Base-by-base conservation (phyloP, 1,140 invertebrate species). In the Cryptotermes secundus region DNA sequence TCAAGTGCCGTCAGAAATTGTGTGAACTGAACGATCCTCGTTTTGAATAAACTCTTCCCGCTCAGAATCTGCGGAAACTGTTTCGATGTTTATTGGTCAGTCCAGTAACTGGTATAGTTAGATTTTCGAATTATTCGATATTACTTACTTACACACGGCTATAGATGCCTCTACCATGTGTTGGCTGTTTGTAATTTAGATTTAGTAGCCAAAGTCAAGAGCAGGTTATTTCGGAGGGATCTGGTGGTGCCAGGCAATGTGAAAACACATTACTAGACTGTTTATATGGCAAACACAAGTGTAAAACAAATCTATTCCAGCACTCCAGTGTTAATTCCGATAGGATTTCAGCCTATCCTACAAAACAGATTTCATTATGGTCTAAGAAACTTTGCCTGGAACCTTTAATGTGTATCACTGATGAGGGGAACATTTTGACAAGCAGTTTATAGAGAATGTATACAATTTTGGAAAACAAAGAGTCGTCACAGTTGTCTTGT, bases 261-360 rank as follows among this genome's bases (percentile, higher is more conserved):
- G 59, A 31, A 72, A 72, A 72, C 59, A 72, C 59, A 72, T 72
- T 72, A 72, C 59, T 31, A n/a, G 26, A 72, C 59, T 72, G 59
- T 72, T 72, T 72, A 72, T 72, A 72, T 72, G 59, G 59, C 59
- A 72, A 72, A 72, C 59, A 31, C 59, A 72, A 72, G 59, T 72
- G 59, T 72, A 72, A 72, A 72, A 72, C 59, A 72, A 72, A 72
- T 72, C 59, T 31, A 72, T 31, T 72, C 59, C 45, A 49, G 45
- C 45, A 49, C 45, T 49, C 45, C 45, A 49, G 45, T 72, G n/a
- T 31, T 72, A 31, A 31, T 31, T 72, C n/a, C 59, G n/a, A 72
- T 72, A 72, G 2, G 26, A 72, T 72, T 72, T 72, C 1, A 72
- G n/a, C 59, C 26, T 72, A 72, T 72, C 59, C 26, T 9, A 72